Evolutionary conservation across 2,888 invertebrate genomes (phyloP).

Genomic region (Hyposoter didymator): DNA sequence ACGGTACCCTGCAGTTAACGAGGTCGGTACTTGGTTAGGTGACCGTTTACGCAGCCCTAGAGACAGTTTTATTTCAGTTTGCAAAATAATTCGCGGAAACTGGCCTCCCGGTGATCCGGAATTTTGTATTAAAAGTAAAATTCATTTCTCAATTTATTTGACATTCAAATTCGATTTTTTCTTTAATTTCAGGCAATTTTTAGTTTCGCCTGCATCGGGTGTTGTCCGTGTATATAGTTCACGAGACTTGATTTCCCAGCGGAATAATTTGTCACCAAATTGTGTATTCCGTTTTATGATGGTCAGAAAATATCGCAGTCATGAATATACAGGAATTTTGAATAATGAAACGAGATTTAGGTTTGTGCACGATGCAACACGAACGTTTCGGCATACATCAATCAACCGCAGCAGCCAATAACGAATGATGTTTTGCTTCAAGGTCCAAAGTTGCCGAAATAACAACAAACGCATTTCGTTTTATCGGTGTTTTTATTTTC

Average conservation of each 20-base stretch:
- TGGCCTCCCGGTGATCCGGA: not conserved
- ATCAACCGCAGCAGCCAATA: not conserved
- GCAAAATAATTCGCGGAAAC: not conserved
- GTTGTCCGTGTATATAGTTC: not conserved
- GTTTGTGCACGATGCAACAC: not conserved
- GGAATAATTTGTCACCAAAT: not conserved
- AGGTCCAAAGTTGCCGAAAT: not conserved
- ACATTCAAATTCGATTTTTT: not conserved
- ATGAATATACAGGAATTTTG: not conserved
- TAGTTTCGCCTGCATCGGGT: not conserved
- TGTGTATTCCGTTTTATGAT: not conserved
- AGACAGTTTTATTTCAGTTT: too few species aligned
- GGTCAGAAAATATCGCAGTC: not conserved
- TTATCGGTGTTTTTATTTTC: constrained; percentile 64
- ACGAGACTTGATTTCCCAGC: not conserved
- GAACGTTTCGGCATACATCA: not conserved
- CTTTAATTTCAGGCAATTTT: not conserved
- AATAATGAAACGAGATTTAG: not conserved
- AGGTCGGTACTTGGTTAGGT: not conserved
- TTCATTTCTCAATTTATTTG: not conserved
- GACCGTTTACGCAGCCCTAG: not conserved
- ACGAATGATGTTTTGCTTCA: not conserved
- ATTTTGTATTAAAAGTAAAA: not conserved
- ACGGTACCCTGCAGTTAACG: not conserved
- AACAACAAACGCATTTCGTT: not conserved